phyloP scores from a whole-genome alignment of 2,113 vertebrate genomes.

The Caracal caracal region DNA sequence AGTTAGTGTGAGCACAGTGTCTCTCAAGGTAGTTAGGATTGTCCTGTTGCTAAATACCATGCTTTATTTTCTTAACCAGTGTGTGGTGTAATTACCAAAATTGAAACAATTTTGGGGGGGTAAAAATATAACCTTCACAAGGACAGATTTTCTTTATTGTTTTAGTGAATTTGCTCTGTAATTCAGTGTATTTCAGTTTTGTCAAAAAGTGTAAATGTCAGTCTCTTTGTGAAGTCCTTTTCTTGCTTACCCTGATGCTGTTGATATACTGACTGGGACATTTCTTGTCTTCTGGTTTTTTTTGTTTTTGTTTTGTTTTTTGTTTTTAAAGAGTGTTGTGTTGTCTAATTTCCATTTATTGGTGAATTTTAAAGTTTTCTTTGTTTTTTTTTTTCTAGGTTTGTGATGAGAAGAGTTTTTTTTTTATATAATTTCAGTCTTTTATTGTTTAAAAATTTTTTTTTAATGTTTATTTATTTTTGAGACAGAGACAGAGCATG shows the following conservation, averaged over 20 bases:
- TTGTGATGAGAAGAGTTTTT: background rate
- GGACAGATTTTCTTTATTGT: conserved; percentile 64
- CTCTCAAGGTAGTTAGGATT: conserved; percentile 81
- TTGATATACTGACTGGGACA: conserved; percentile 28
- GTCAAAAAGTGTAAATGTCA: conserved; percentile 55
- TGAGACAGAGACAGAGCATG: no score
- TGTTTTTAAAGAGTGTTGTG: background rate
- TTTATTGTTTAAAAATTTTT: background rate
- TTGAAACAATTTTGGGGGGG: conserved; percentile 42
- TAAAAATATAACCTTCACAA: conserved; percentile 42
- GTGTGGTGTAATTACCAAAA: conserved; percentile 78
- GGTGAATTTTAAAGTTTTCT: background rate
- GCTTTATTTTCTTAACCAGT: conserved; percentile 83
- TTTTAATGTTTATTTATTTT: no score
- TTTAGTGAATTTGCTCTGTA: conserved; percentile 69
- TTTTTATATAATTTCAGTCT: background rate
- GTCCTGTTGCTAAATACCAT: conserved; percentile 78
- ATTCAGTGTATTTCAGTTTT: conserved; percentile 60
- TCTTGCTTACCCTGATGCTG: conserved; percentile 53
- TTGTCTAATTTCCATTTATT: no score
- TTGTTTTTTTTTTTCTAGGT: background rate
- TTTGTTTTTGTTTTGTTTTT: background rate
- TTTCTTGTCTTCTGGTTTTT: conserved; percentile 3
- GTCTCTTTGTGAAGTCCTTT: conserved; percentile 62
- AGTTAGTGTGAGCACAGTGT: conserved; percentile 68